Base-by-base conservation (phyloP, 2,888 invertebrate species). In the Microplitis deprimator region DNA sequence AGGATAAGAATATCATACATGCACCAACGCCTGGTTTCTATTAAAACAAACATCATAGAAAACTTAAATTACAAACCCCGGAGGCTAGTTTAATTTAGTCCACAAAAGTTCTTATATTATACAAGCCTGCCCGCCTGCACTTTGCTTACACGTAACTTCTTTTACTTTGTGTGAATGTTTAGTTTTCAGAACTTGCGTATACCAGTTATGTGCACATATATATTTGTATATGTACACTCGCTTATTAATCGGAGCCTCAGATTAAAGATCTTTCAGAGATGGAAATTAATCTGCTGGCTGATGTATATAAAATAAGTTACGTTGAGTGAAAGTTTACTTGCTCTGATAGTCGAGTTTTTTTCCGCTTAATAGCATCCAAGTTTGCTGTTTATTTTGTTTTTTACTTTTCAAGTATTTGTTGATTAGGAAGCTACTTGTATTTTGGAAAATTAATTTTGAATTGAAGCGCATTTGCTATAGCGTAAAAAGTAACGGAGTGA, bases 21-120 rank as follows among this genome's bases (percentile, higher is more conserved):
- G 79, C 79, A 79, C 75, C 75, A 79, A 77, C 81, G 79, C 79
- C 80, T 79, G 79, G 79, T 68, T 77, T 75, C 75, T 71, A 61
- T 69, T 80, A 78, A 73, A 77, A 79, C 80, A 80, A 79, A 80
- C 77, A 79, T 79, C 70, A 77, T 78, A 78, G 79, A 79, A 75
- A 79, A 77, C 79, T 77, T 80, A 77, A 81, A 81, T 81, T 78
- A 79, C 75, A 79, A 81, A 77, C 79, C 79, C 71, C 72, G 50
- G 10, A 50, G 80, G 80, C 79, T 77, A 80, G 77, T 61, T 81
- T 79, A 76, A 77, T 79, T 79, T 79, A 70, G 76, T 76, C 77
- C 64, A 75, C 74, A 74, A 75, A 79, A 73, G 68, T 70, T 64
- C 73, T 68, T 75, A 65, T 68, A 62, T 64, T 64, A 41, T 73